Evolutionary conservation across 2,113 vertebrate genomes (phyloP), one percentile per base, ranked within the genome.

Genomic region (Hyperopisus bebe): DNA sequence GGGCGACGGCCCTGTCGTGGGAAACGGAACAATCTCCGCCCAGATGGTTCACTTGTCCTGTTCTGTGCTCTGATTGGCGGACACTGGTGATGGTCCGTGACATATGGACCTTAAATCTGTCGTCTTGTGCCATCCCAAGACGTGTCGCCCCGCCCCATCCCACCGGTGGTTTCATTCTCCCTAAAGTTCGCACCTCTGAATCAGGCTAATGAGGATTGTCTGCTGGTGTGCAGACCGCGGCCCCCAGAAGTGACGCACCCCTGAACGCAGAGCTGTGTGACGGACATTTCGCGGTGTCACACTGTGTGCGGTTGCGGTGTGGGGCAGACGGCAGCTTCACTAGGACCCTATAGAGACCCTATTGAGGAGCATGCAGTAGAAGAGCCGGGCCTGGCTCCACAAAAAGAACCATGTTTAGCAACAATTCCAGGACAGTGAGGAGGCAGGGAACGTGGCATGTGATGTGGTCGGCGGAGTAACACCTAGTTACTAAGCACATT

Each of bases 341-440:
- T 77, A 77, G 70, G 70, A 77, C 70, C 31, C 31, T 15, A 10
- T 4, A 74, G 70, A 39, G 21, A 48, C 10, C 48, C 48, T 48
- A 11, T 48, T 35, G 87, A 74, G 50, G 66, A 90, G 62, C 24
- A 24, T 39, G 53, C 19, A 24, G 70, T n/a, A 42, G 35, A 83
- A 87, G 53, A 10, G 24, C 66, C 50, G 47, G 50, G 58, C 80
- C 17, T 35, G 82, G 82, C 39, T 55, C 24, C 48, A 47, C 19
- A 31, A 50, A 66, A 87, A 27, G 44, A 80, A 31, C n/a, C 50
- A 88, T 66, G 87, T 88, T 90, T 82, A 44, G 86, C 44, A 50
- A 86, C 82, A 90, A 77, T 86, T 39, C 42, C 9, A 42, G 42
- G 42, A 88, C 42, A n/a, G 7, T 62, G 21, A 62, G 24, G 58